These are phyloP conservation scores for Eolophus roseicapilla DNA, from an alignment of 2,113 vertebrate species.

Conservation along the genomic window DNA sequence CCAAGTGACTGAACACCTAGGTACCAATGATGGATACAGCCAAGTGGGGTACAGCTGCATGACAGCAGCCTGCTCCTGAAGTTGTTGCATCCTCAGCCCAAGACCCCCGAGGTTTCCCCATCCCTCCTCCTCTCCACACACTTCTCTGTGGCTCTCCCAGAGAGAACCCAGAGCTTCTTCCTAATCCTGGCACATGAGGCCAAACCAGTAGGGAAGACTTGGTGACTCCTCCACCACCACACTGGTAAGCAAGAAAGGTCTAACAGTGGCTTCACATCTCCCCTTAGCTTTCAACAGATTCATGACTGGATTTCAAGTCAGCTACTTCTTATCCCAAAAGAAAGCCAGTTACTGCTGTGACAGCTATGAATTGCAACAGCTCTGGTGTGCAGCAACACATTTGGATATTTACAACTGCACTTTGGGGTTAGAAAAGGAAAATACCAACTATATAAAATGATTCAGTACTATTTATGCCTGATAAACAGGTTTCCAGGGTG, in stretches of 20 bases:
- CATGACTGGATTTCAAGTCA: not conserved
- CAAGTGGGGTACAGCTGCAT: not conserved
- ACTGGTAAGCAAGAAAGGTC: not conserved
- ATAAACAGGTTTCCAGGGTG: not conserved
- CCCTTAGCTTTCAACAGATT: not conserved
- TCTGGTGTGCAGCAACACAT: not conserved
- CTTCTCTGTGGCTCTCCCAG: not conserved
- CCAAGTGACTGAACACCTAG: not conserved
- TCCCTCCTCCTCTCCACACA: not conserved
- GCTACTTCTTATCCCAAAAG: not conserved
- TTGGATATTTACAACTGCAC: not conserved
- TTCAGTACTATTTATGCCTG: not conserved
- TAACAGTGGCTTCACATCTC: not conserved
- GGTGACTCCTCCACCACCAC: not conserved
- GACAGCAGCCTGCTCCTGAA: not conserved
- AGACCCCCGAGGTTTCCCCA: rapidly evolving
- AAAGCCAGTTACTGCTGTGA: not conserved
- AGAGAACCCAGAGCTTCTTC: not conserved
- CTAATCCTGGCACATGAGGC: not conserved
- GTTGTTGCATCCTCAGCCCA: not conserved
- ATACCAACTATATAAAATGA: not conserved
- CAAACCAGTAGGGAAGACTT: not conserved
- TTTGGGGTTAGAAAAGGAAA: not conserved
- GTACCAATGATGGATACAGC: not conserved
- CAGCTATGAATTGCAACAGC: not conserved